Conservation (phyloP, 2,797 vertebrate genomes). For the Pipistrellus nathusii region DNA sequence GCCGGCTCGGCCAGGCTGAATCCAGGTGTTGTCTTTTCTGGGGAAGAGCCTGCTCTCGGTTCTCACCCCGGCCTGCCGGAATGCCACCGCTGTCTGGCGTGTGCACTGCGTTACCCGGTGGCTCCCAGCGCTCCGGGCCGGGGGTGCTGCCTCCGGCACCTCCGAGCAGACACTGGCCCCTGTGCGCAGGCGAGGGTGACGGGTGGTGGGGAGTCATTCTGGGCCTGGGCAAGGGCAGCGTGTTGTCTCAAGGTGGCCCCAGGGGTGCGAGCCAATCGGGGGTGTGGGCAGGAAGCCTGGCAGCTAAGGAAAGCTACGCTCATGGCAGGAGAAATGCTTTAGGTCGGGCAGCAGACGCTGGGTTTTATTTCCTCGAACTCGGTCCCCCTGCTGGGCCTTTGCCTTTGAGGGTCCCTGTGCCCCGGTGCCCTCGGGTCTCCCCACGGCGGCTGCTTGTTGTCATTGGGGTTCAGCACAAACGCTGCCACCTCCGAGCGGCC, state of each 20-base stretch:
- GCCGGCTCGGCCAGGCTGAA: neutral
- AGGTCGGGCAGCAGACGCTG: neutral
- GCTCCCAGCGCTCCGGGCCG: neutral
- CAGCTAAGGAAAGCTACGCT: neutral
- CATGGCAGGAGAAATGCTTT: neutral
- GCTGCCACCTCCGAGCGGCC: neutral
- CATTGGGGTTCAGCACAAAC: neutral
- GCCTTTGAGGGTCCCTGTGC: neutral
- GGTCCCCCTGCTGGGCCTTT: fast-evolving
- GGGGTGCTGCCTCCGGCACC: fast-evolving
- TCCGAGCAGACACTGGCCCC: fast-evolving
- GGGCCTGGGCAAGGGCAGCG: too few relatives aligned
- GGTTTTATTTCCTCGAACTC: neutral
- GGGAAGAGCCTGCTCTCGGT: fast-evolving
- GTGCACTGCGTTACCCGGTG: fast-evolving
- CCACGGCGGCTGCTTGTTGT: neutral
- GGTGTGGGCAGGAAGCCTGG: neutral
- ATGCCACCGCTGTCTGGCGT: neutral
- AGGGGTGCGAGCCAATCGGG: neutral
- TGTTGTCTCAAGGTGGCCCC: neutral
- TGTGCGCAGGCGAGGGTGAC: neutral
- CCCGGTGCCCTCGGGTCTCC: neutral
- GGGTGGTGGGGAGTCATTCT: fast-evolving
- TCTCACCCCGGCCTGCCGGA: fast-evolving
- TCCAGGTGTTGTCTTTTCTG: neutral